Base-by-base conservation (phyloP, 1,140 invertebrate genomes). In the Dendroctonus valens region DNA sequence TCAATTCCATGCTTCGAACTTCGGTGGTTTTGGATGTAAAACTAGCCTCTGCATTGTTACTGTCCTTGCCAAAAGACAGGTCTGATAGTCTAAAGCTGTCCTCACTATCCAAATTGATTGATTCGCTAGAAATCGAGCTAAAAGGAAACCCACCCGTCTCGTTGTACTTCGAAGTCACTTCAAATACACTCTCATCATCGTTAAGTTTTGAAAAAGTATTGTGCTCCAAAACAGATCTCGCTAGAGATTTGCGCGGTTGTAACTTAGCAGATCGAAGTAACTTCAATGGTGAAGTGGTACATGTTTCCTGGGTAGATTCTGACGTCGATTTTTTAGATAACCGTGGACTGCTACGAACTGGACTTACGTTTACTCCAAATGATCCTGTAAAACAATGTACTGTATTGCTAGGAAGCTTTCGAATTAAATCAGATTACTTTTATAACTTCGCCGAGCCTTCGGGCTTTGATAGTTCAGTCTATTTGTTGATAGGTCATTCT, bases 191-290 rank as follows among this genome's bases (percentile, higher is more conserved):
- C 1, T 39, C 46, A 14, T 55, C 58, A 40, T 7, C 60, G 49
- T 52, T 59, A 9, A 69, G 11, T 64, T 51, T 67, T 5, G 65
- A 60, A 51, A 70, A 65, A n/a, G 70, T 51, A 59, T 75, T 76
- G 26, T 73, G 65, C 65, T 76, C 75, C 8, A 76, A 46, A 26
- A 75, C 73, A 52, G 67, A 38, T 57, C 75, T 70, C 40, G 70
- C 65, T 0, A 76, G 51, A 7, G 75, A 74, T 58, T 61, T 70
- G 6, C 72, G 65, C 40, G 65, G 53, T 62, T 59, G 54, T 12
- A 68, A 12, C 70, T 63, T 68, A 6, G 38, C 14, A 5, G 51
- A 7, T 6, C 14, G 14, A 48, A 48, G 5, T n/a, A 14, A 48
- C 5, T 48, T 7, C 5, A 14, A 48, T 5, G 5, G 51, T 53